Conservation (phyloP, 2,888 invertebrate genomes). For the Steinernema scapterisci region DNA sequence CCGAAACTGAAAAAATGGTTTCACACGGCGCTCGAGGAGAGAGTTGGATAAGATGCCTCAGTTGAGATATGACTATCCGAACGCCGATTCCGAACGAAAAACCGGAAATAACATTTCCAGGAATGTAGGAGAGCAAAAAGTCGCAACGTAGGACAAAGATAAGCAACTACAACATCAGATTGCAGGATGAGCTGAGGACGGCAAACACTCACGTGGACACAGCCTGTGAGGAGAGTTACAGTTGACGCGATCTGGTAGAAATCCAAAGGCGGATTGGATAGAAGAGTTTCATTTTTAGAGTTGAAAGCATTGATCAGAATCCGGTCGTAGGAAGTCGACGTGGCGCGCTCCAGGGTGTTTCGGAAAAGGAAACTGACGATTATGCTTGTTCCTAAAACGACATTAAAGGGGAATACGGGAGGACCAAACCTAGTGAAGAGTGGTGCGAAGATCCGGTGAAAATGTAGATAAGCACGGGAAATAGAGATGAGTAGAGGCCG, state of each 20-base stretch:
- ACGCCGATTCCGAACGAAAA: conserved; percentile 48
- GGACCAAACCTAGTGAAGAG: neutral
- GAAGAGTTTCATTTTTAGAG: neutral
- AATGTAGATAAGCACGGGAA: conserved; percentile 42
- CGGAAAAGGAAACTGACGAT: conserved; percentile 48
- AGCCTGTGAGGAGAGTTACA: conserved; percentile 42
- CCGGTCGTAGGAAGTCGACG: conserved; percentile 38
- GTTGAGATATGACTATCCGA: conserved; percentile 44
- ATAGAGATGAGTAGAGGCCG: conserved; percentile 45
- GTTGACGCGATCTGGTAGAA: conserved; percentile 41
- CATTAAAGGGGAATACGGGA: neutral
- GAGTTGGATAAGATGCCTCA: conserved; percentile 46
- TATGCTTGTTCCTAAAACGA: conserved; percentile 44
- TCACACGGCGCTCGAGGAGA: conserved; percentile 36
- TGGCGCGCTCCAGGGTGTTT: conserved; percentile 42
- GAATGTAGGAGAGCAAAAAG: conserved; percentile 45
- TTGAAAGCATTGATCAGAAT: conserved; percentile 25
- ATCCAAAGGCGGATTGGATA: neutral
- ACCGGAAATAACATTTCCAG: conserved; percentile 43
- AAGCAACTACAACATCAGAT: conserved; percentile 36
- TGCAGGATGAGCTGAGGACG: neutral
- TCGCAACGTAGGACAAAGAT: conserved; percentile 46
- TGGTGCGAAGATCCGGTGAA: conserved; percentile 45
- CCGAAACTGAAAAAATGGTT: conserved; percentile 33
- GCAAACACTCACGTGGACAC: conserved; percentile 40